Evolutionary conservation across 2,113 vertebrate species (phyloP), one percentile per base, ranked within the genome.

Genomic region (Pelecanus crispus): DNA sequence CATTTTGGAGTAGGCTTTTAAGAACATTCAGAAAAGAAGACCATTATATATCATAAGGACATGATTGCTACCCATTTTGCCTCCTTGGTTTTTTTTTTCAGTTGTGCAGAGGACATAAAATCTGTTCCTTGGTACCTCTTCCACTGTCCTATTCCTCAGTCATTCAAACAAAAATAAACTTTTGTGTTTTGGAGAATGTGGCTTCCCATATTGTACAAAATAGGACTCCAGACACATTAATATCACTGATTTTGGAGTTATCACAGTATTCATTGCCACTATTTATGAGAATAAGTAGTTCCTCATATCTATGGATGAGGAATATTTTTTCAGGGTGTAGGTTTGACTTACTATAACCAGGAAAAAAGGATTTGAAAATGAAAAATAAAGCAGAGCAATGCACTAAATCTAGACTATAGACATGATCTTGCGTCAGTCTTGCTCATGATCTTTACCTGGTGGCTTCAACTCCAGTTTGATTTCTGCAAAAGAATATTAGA

Each of bases 401-500:
- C 11, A 72, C 45, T 81, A 28, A 59, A 81, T 63, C 63, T 17
- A 67, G 9, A 42, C 4, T 49, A 68, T 9, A 65, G 38, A 79
- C 4, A 58, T 18, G 38, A 63, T 59, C 25, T 68, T 94, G 49
- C 68, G 40, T n/a, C 81, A 81, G 97, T 77, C 67, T 83, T 94
- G 42, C n/a, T 68, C 34, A 49, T 38, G 38, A 56, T 94, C 91
- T 98, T 99, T 98, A 99, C 99, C 98, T 96, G 98, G 98, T 97
- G 98, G 99, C 97, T 98, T 98, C 94, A 97, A 96, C 94, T 98
- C 98, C 97, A 99, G 97, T 83, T 98, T 98, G 95, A 99, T 97
- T 91, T 99, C 99, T 99, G 98, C 81, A 98, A 98, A 97, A 96
- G 73, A 96, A 98, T 59, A 97, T 88, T 71, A 80, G 88, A 96